Evolutionary conservation across 2,113 vertebrate species (phyloP), one percentile per base, ranked within the genome.

Genomic region (Hiodon alosoides): DNA sequence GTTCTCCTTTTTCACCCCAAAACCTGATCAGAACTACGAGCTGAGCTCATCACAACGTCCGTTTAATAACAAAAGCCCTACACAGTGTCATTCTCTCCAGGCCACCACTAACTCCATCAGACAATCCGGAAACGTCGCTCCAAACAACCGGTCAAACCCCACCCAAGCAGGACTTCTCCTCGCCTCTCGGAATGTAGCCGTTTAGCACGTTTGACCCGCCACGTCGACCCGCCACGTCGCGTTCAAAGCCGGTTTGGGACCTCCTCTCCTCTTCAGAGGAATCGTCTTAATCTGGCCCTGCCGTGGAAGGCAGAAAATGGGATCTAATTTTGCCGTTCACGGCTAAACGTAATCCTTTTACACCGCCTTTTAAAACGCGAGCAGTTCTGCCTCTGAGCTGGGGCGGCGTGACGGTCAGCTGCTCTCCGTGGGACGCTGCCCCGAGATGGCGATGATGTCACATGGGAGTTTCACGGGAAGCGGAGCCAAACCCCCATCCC

Each of bases 281-380:
- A 66, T 52, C 47, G 47, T 74, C 62, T 74, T 74, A 74, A 74
- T 74, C 72, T 64, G 52, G 58, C 62, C 52, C 68, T 31, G 16
- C 65, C 65, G 52, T 53, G 65, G 54, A 68, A 2, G 4, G 73
- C 55, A 51, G 31, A 60, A 67, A 75, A 75, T 75, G 65, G 54
- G 65, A 68, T 68, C 54, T 67, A 57, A 68, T 68, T 17, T 67
- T 53, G 14, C 14, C 13, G 8, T 67, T 68, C 7, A 54, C 6
- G 68, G 58, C 68, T 68, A 17, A 67, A 53, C 7, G 47, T 68
- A 75, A 75, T 74, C 73, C 73, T 75, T 68, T 75, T 59, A 58
- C 46, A 54, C 4, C 17, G 31, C 52, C 66, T 14, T 60, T 6
- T 5, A 58, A 71, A 48, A 31, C 31, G 31, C 31, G 31, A 31